These are phyloP conservation scores for Hirtodrosophila alboralis DNA, from an alignment of 2,888 invertebrate genomes.

Conservation along the genomic window DNA sequence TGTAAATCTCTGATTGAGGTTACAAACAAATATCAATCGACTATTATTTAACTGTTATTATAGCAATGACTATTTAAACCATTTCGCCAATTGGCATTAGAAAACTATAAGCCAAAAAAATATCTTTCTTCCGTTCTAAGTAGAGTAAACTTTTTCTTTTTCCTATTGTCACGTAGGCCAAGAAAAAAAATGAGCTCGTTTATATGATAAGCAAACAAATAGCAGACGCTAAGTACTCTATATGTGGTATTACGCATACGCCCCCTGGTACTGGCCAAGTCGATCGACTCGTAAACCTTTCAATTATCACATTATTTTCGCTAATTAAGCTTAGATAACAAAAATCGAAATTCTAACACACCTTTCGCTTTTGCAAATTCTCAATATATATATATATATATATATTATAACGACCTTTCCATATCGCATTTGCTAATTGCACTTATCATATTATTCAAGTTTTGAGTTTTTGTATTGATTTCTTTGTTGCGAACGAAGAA, in stretches of 20 bases:
- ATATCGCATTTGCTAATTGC: constrained; percentile 46
- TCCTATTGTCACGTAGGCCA: constrained; percentile 67
- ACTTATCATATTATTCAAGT: constrained; percentile 41
- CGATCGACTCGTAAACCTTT: constrained; percentile 57
- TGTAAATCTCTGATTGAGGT: constrained; percentile 1
- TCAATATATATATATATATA: no score
- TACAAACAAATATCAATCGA: constrained; percentile 1
- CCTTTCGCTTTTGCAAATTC: constrained; percentile 29
- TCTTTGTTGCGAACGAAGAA: background rate
- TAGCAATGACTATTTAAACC: background rate
- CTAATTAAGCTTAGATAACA: constrained; percentile 60
- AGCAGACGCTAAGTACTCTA: constrained; percentile 41
- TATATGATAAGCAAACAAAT: constrained; percentile 66
- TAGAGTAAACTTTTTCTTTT: constrained; percentile 25
- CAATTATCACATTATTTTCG: constrained; percentile 74
- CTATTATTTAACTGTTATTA: constrained; percentile 12
- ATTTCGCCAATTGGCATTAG: constrained; percentile 10
- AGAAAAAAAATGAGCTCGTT: constrained; percentile 45
- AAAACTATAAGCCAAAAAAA: constrained; percentile 1
- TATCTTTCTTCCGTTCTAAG: constrained; percentile 1
- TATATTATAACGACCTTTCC: constrained; percentile 3
- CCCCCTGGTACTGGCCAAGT: constrained; percentile 16
- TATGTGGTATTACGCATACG: constrained; percentile 59
- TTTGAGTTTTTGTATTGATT: constrained; percentile 15
- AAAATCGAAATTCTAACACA: constrained; percentile 24